phyloP scores from a whole-genome alignment of 2,888 invertebrate genomes.

The Eurytoma adleriae region DNA sequence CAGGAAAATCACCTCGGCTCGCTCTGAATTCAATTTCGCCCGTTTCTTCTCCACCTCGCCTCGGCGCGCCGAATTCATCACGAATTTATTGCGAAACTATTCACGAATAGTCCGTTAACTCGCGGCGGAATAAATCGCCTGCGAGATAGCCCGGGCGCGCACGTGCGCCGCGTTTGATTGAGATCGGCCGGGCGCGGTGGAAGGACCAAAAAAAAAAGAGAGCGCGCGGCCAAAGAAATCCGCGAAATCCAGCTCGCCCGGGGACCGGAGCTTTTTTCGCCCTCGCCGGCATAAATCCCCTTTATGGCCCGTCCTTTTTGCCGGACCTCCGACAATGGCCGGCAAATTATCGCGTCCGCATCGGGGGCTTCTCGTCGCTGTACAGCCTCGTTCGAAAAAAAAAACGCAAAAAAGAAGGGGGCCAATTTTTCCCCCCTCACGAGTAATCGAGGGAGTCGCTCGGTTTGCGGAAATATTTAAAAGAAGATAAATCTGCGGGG shows the following conservation, averaged over 20 bases:
- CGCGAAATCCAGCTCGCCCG: slow-evolving; percentile 7
- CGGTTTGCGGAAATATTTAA: too few relatives aligned
- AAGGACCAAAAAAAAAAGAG: background rate
- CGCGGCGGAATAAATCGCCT: slow-evolving; percentile 41
- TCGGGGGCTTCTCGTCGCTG: too few relatives aligned
- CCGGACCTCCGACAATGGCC: slow-evolving; percentile 4
- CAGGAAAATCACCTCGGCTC: too few relatives aligned
- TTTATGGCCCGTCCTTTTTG: slow-evolving; percentile 33
- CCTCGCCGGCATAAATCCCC: slow-evolving; percentile 29
- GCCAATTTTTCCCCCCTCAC: too few relatives aligned
- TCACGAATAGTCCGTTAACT: slow-evolving; percentile 38
- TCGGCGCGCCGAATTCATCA: background rate
- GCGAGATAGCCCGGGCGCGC: background rate
- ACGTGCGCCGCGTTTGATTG: slow-evolving; percentile 25
- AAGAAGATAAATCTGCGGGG: too few relatives aligned
- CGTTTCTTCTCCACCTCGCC: background rate
- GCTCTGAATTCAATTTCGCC: slow-evolving; percentile 32
- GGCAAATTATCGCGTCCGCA: background rate
- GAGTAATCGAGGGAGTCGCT: slow-evolving; percentile 10
- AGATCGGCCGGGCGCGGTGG: slow-evolving; percentile 4
- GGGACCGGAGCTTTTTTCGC: background rate
- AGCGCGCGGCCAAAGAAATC: slow-evolving; percentile 4
- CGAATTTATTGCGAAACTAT: slow-evolving; percentile 39
- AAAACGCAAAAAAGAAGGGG: too few relatives aligned
- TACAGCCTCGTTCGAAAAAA: too few relatives aligned